Evolutionary conservation across 2,113 vertebrate species (phyloP).

Genomic region (Gambusia holbrooki): DNA sequence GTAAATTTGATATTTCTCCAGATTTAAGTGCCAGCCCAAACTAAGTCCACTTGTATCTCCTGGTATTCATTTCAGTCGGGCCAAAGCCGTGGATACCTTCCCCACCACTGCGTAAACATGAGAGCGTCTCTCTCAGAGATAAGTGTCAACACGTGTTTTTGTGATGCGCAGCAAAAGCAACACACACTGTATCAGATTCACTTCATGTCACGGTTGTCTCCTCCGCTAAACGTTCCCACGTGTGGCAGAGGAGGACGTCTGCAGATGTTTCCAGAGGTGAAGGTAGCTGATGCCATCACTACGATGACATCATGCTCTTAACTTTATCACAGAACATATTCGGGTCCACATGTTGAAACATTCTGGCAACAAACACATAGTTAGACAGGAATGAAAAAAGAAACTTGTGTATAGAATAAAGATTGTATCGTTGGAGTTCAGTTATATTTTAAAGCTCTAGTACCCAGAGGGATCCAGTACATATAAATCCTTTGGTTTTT

Average conservation of each 20-base stretch:
- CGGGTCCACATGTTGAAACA: too few species aligned
- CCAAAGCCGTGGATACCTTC: too few species aligned
- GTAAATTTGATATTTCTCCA: too few species aligned
- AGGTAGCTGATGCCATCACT: background rate
- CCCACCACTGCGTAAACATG: too few species aligned
- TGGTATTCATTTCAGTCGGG: too few species aligned
- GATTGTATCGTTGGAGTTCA: background rate
- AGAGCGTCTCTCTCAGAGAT: too few species aligned
- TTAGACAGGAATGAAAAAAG: background rate
- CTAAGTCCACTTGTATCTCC: too few species aligned
- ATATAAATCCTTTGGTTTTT: background rate
- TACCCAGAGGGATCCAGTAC: background rate
- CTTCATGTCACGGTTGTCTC: too few species aligned
- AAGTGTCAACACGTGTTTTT: too few species aligned
- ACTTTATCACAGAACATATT: background rate
- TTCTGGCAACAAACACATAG: background rate
- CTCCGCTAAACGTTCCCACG: background rate
- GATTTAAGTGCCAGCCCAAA: too few species aligned
- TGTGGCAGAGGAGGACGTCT: background rate
- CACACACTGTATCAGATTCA: too few species aligned
- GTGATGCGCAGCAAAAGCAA: too few species aligned
- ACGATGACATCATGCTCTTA: background rate
- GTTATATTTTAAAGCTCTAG: background rate
- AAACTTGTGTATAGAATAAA: background rate
- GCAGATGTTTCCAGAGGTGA: background rate